phyloP scores from a whole-genome alignment of 2,113 vertebrate species.

The Myiopsitta monachus region DNA sequence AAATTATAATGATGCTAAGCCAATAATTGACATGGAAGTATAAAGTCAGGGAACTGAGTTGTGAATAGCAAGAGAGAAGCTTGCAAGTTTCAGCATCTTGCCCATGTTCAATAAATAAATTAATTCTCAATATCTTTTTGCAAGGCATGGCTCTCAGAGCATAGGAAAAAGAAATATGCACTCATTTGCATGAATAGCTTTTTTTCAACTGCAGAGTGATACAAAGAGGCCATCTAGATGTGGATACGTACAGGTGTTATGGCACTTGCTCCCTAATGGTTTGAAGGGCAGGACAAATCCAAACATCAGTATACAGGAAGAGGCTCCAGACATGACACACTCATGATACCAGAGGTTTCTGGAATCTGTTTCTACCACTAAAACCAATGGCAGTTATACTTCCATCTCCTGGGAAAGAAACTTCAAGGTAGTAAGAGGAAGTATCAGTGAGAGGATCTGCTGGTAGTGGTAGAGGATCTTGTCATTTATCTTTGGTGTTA shows the following conservation, averaged over 20 bases:
- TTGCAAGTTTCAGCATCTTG: not conserved
- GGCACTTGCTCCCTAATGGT: not conserved
- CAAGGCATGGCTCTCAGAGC: not conserved
- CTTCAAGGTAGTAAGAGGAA: not conserved
- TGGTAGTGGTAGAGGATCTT: not conserved
- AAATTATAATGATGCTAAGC: not conserved
- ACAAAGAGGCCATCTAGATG: not conserved
- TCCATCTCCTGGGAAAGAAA: not conserved
- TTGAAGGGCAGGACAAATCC: not conserved
- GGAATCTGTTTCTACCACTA: not conserved
- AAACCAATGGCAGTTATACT: not conserved
- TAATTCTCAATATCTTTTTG: not conserved
- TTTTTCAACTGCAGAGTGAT: not conserved
- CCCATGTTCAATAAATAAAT: not conserved
- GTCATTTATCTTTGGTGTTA: not conserved
- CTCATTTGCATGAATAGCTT: not conserved
- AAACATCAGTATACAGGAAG: not conserved
- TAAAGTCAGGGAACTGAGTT: not conserved
- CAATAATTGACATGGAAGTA: not conserved
- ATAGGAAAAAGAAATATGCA: not conserved
- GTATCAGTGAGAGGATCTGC: not conserved
- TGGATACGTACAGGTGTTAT: not conserved
- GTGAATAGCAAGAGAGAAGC: not conserved
- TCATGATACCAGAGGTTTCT: not conserved
- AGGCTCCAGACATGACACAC: fast-evolving